phyloP scores from a whole-genome alignment of 23 tunicate genomes.

The Halocynthia roretzi region DNA sequence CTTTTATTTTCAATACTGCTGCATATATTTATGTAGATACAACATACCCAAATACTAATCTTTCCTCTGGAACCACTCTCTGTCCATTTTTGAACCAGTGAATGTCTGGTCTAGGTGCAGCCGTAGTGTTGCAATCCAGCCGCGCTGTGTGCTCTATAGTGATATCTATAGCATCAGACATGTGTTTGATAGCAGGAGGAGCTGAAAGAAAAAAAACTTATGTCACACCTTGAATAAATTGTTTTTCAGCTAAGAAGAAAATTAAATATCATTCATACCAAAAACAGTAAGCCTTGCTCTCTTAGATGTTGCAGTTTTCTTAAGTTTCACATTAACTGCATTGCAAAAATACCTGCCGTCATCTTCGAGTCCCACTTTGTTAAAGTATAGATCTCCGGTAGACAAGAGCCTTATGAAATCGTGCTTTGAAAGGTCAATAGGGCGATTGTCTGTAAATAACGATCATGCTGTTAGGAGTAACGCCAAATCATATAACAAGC shows the following conservation, averaged over 20 bases:
- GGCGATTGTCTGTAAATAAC: too few species aligned
- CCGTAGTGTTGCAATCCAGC: conserved; percentile 4
- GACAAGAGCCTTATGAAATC: background rate
- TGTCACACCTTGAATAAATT: background rate
- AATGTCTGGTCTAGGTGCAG: background rate
- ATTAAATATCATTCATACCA: background rate
- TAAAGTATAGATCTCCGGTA: conserved; percentile 1
- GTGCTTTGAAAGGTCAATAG: too few species aligned
- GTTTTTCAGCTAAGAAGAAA: background rate
- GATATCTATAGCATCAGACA: background rate
- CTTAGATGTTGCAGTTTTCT: conserved; percentile 1
- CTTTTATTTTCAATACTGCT: background rate
- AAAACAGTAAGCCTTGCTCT: conserved; percentile 5
- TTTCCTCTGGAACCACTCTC: background rate
- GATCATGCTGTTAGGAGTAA: too few species aligned
- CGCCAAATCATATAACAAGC: too few species aligned
- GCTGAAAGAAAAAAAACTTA: background rate
- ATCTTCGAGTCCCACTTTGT: background rate
- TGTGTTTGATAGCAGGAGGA: background rate
- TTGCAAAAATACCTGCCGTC: background rate
- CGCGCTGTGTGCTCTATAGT: background rate
- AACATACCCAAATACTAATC: conserved; percentile 3
- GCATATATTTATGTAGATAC: background rate
- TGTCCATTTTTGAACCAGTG: background rate
- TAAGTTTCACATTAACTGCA: background rate